These are phyloP conservation scores for Chaetops frenatus DNA, from an alignment of 2,113 vertebrate genomes.

Conservation along the genomic window DNA sequence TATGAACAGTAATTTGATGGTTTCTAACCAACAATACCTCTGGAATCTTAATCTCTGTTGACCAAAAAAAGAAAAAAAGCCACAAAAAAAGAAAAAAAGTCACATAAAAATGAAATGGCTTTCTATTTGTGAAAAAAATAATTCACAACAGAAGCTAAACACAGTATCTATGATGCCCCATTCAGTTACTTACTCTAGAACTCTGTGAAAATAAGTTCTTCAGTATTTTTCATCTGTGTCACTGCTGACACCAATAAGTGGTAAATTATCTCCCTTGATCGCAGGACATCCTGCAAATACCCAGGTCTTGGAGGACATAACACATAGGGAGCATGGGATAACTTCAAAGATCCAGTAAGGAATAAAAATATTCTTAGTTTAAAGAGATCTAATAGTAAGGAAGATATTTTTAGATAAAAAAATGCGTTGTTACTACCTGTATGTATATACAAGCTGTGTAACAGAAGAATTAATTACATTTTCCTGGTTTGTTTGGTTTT, in stretches of 20 bases:
- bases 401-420: background rate
- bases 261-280: background rate
- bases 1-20: background rate
- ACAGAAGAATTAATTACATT: background rate
- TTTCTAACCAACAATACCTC: background rate
- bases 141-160: background rate
- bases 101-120: background rate
- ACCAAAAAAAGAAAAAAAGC: background rate
- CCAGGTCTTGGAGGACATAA: background rate
- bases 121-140: background rate
- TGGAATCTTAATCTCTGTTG: background rate
- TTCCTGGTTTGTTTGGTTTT: background rate
- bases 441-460: background rate
- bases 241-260: background rate
- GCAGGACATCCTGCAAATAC: background rate
- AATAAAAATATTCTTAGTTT: background rate
- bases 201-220: background rate
- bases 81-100: background rate
- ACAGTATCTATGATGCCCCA: no score
- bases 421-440: background rate
- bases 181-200: background rate
- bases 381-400: background rate
- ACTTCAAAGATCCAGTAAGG: background rate
- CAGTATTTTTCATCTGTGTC: background rate
- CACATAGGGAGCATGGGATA: accelerated